A percentile compares a stretch with the other conserved stretches of the same genome.
Evolutionary conservation across 2,888 invertebrate genomes (phyloP).

Genomic region (Dynastes grantii): DNA sequence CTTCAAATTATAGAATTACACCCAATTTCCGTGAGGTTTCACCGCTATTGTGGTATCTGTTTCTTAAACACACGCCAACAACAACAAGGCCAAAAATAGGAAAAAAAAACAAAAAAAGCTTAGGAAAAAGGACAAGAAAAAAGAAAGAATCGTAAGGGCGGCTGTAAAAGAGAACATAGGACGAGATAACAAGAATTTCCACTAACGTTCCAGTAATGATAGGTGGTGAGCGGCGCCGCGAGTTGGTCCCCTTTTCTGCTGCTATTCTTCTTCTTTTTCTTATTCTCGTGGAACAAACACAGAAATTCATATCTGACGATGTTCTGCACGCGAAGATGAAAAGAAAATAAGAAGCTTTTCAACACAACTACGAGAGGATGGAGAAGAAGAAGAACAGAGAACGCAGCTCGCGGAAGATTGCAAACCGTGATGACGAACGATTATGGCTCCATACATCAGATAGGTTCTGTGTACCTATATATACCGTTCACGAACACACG

Average conservation of each 20-base stretch:
- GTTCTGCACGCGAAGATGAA: slow-evolving; percentile 56
- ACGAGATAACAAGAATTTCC: slow-evolving; percentile 37
- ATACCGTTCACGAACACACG: background rate
- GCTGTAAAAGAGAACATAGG: slow-evolving; percentile 9
- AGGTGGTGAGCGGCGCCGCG: slow-evolving; percentile 22
- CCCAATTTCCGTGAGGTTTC: slow-evolving; percentile 7
- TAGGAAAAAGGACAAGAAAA: background rate
- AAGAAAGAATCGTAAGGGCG: background rate
- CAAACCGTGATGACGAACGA: slow-evolving; percentile 55
- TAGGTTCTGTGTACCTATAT: slow-evolving; percentile 51
- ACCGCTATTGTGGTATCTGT: slow-evolving; percentile 6
- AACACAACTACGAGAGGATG: slow-evolving; percentile 24
- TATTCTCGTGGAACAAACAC: slow-evolving; percentile 53
- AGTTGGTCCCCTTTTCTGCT: background rate
- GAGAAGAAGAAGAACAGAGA: slow-evolving; percentile 19
- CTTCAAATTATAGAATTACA: background rate
- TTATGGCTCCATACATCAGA: slow-evolving; percentile 61
- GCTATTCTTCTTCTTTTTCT: background rate
- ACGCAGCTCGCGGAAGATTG: slow-evolving; percentile 51
- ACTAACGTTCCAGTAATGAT: slow-evolving; percentile 27
- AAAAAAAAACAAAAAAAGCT: background rate
- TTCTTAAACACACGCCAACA: background rate
- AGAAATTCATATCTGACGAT: slow-evolving; percentile 57
- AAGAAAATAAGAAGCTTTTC: slow-evolving; percentile 2
- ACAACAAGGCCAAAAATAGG: background rate